A percentile compares a stretch with the other conserved stretches of the same genome.
Conservation (phyloP, 2,888 invertebrate genomes). For the Scaptomyza reducta region DNA sequence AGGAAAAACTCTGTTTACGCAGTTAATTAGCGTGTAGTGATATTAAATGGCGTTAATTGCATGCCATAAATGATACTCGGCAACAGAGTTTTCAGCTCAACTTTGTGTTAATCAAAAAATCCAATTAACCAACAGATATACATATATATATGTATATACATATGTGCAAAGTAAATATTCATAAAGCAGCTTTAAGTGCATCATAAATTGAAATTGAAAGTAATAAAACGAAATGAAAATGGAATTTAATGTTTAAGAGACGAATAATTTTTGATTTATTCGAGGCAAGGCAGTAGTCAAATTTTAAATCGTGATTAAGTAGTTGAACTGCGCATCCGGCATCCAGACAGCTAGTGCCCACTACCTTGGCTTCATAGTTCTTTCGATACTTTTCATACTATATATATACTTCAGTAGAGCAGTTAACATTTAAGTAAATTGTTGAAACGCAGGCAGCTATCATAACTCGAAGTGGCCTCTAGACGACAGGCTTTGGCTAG, state of each 20-base stretch:
- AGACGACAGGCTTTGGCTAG: conserved; percentile 31
- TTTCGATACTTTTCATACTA: conserved; percentile 2
- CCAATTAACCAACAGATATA: conserved; percentile 60
- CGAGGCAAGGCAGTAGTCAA: no score
- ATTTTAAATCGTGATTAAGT: not conserved
- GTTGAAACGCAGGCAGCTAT: conserved; percentile 66
- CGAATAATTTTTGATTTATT: no score
- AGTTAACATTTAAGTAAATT: conserved; percentile 63
- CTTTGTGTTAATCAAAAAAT: conserved; percentile 54
- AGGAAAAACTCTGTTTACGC: conserved; percentile 18
- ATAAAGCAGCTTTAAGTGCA: conserved; percentile 34
- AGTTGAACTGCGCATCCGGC: conserved; percentile 7
- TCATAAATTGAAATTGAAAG: conserved; percentile 8
- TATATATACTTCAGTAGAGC: conserved; percentile 12
- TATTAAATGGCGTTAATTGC: conserved; percentile 73
- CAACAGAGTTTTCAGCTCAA: conserved; percentile 18
- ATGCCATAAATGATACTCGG: conserved; percentile 57
- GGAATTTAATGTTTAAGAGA: no score
- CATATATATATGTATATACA: not conserved
- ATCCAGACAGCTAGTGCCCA: conserved; percentile 13
- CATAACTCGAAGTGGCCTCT: conserved; percentile 60
- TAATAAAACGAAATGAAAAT: not conserved
- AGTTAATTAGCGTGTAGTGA: conserved; percentile 67
- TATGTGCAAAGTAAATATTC: conserved; percentile 26
- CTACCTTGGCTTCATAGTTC: conserved; percentile 2